Percentiles rank a stretch among this genome's conserved stretches.
Evolutionary conservation across 2,797 vertebrate species (phyloP).

Genomic region (Sebastes iracundus): DNA sequence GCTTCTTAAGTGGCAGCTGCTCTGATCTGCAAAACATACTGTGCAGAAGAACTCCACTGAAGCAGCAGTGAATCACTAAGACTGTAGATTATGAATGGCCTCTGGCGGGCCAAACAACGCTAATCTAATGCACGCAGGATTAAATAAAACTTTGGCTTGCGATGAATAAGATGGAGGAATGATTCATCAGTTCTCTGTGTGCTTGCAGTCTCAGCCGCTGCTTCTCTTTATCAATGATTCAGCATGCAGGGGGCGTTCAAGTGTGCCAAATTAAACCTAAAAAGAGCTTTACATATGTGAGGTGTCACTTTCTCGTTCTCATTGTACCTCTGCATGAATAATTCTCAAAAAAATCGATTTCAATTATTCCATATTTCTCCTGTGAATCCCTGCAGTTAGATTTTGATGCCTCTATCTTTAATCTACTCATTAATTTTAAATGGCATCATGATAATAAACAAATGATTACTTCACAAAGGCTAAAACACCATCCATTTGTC

Average conservation of each 20-base stretch:
- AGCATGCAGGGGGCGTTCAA: not conserved
- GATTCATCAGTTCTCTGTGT: slow-evolving; percentile 27
- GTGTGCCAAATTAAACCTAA: not conserved
- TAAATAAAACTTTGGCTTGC: slow-evolving; percentile 38
- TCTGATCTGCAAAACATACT: slow-evolving; percentile 41
- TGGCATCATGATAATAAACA: not conserved
- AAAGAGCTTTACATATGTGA: not conserved
- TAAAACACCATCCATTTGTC: slow-evolving; percentile 12
- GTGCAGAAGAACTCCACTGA: slow-evolving; percentile 28
- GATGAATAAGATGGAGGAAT: slow-evolving; percentile 20
- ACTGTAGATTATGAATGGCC: slow-evolving; percentile 31
- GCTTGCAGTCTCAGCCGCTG: not conserved
- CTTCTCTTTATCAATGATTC: not conserved
- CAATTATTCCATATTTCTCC: not conserved
- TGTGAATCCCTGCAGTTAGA: not conserved
- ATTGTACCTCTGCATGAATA: not conserved
- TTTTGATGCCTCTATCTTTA: not conserved
- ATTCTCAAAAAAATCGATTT: not conserved
- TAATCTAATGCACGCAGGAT: slow-evolving; percentile 24
- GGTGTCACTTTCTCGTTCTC: not conserved
- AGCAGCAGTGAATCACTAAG: slow-evolving; percentile 35
- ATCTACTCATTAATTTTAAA: not conserved
- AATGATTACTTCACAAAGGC: slow-evolving; percentile 8
- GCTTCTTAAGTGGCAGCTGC: slow-evolving; percentile 59
- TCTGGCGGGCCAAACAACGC: slow-evolving; percentile 15